A percentile compares a stretch with the other conserved stretches of the same genome.
These are phyloP conservation scores for Pangasianodon gigas DNA, from an alignment of 2,113 vertebrate species.

Conservation along the genomic window DNA sequence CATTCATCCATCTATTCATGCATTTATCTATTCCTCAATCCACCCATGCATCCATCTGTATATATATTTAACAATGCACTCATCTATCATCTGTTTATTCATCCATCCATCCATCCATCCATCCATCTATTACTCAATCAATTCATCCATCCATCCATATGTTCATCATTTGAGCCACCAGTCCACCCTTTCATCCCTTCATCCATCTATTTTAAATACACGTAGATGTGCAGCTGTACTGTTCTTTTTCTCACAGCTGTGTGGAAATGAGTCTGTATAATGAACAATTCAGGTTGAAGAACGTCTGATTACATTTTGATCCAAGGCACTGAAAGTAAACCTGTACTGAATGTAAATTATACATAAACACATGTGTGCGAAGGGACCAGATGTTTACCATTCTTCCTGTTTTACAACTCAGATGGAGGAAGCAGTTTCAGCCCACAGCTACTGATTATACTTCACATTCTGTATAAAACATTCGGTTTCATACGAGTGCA, in stretches of 20 bases:
- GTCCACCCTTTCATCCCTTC: background rate
- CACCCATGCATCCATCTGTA: background rate
- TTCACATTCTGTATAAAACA: slow-evolving; percentile 12
- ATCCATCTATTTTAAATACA: background rate
- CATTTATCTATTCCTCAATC: background rate
- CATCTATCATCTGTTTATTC: background rate
- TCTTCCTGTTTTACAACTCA: background rate
- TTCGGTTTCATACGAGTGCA: slow-evolving; percentile 30
- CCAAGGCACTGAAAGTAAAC: background rate
- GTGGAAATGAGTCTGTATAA: background rate
- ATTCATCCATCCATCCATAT: background rate
- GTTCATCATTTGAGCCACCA: background rate
- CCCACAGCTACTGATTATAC: background rate
- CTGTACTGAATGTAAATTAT: background rate
- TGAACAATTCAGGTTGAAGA: background rate
- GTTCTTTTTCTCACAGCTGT: background rate
- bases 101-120: background rate
- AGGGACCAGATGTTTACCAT: slow-evolving; percentile 7
- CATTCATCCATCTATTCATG: background rate
- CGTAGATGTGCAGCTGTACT: background rate
- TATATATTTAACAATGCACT: background rate
- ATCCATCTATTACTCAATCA: no score
- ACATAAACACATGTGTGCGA: background rate
- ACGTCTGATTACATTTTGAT: slow-evolving; percentile 24
- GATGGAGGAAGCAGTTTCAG: background rate